Evolutionary conservation across 1,140 invertebrate species (phyloP).

Genomic region (Aphidius gifuensis): DNA sequence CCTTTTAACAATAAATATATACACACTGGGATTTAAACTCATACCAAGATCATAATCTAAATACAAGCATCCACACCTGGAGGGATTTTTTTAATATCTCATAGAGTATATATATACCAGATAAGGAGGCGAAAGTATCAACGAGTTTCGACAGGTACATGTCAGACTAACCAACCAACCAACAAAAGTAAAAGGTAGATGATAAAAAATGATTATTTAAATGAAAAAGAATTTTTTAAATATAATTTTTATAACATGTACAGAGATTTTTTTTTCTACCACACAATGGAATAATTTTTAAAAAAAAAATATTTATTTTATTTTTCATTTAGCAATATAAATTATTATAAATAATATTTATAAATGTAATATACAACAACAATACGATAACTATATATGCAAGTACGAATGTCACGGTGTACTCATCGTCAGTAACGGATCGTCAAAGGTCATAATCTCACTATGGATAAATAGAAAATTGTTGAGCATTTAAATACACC

Average conservation of each 20-base stretch:
- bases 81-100: background rate
- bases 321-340: no score
- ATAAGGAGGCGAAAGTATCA: background rate
- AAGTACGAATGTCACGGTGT: constrained; percentile 16
- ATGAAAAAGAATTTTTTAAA: background rate
- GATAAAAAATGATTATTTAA: constrained; percentile 1
- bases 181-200: background rate
- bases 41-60: background rate
- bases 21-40: background rate
- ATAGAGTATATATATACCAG: background rate
- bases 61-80: constrained; percentile 3
- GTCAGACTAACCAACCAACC: background rate
- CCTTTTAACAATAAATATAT: background rate
- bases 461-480: background rate
- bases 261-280: no score
- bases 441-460: constrained; percentile 22
- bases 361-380: no score
- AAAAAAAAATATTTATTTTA: no score
- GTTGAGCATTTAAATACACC: background rate
- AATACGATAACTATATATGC: no score
- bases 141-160: constrained; percentile 5
- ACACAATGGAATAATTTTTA: no score
- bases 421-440: constrained; percentile 20
- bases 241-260: no score
- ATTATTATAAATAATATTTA: no score